Percentiles rank a stretch among this genome's conserved stretches.
These are phyloP conservation scores for Centroberyx gerrardi DNA, from an alignment of 2,797 vertebrate genomes.

Conservation along the genomic window DNA sequence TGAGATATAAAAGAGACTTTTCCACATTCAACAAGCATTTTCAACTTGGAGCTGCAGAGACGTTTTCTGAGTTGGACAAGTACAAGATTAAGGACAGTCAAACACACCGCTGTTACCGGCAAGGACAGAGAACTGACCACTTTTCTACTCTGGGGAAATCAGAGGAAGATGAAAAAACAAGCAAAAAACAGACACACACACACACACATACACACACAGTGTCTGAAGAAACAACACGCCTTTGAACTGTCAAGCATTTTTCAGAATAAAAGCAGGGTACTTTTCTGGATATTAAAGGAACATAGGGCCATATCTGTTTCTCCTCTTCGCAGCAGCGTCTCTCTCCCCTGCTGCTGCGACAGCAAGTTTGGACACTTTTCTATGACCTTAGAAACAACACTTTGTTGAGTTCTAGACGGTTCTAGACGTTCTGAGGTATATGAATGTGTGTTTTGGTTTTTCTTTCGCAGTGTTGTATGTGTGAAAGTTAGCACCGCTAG, in stretches of 20 bases:
- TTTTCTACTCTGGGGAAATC: constrained; percentile 62
- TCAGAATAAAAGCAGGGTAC: constrained; percentile 86
- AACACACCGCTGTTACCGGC: constrained; percentile 20
- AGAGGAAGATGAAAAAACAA: constrained; percentile 26
- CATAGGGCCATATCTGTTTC: constrained; percentile 86
- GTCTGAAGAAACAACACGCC: constrained; percentile 75
- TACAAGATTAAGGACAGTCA: constrained; percentile 47
- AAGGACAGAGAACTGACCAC: constrained; percentile 44
- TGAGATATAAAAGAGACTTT: constrained; percentile 32
- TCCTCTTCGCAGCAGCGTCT: constrained; percentile 57
- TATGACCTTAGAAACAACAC: constrained; percentile 69
- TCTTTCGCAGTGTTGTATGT: constrained; percentile 60
- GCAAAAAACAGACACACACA: constrained; percentile 42
- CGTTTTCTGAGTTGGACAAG: constrained; percentile 55
- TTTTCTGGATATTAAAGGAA: constrained; percentile 86
- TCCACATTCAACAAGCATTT: constrained; percentile 53
- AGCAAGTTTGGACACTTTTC: constrained; percentile 74
- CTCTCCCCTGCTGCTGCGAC: constrained; percentile 60
- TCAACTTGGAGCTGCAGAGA: constrained; percentile 24
- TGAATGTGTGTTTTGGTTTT: constrained; percentile 57
- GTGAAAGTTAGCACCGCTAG: constrained; percentile 56
- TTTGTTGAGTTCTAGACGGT: constrained; percentile 49
- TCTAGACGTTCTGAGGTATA: constrained; percentile 33
- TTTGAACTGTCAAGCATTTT: constrained; percentile 83
- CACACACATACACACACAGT: constrained; percentile 40